Base-by-base conservation (phyloP, 1,140 invertebrate genomes). In the Camponotus floridanus region DNA sequence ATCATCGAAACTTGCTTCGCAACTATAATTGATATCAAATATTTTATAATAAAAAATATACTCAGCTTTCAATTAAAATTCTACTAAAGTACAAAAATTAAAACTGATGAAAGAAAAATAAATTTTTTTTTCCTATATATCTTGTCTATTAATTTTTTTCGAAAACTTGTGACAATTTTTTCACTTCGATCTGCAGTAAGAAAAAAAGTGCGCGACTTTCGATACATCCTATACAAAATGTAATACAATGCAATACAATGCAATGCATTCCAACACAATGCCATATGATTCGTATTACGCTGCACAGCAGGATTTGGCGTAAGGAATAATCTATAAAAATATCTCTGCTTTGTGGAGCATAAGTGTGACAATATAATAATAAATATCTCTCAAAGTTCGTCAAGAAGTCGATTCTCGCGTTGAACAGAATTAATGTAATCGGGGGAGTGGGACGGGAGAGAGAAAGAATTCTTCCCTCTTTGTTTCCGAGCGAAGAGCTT, bases 301-400 rank as follows among this genome's bases (percentile, higher is more conserved):
- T 83, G 76, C 76, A 81, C 70, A 57, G 39, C 70, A 86, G 64
- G 55, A 91, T 91, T 51, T 86, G 76, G 59, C 33, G 76, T 45
- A 80, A 79, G 87, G 51, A 87, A 61, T 86, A 91, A 92, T 88
- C 85, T 92, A 92, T 90, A 93, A 93, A 92, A 93, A 93, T 93
- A 92, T 87, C 81, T 87, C 85, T 92, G 18, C 64, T 42, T 36
- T 70, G 48, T 51, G 45, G 45, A 79, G 62, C 4, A 4, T 15
- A 51, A 18, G 55, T 68, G 51, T 21, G 45, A 80, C 39, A 76
- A 62, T 76, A 55, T 39, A 68, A 80, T 55, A 68, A 70, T 70
- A 80, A 55, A 70, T 55, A 55, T 80, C n/a, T 67, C 65, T 80
- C 33, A 33, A 51, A 39, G 4, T 18, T 39, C 11, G 21, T 1